Conservation (phyloP, 2,888 invertebrate species). For the Merodon equestris region DNA sequence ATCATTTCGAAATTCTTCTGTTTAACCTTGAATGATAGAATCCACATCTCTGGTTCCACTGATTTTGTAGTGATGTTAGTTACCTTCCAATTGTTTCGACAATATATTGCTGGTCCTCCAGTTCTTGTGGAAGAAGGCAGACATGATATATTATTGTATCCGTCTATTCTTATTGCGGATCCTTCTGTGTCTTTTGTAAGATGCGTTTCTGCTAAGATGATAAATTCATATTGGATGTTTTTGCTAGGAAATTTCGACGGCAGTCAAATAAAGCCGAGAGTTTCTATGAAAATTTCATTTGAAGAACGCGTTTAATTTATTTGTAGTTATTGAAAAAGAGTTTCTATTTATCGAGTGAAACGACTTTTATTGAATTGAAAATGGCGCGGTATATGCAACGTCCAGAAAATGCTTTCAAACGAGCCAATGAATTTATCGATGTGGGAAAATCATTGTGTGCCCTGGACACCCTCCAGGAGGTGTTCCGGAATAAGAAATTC, state of each 20-base stretch:
- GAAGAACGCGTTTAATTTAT: constrained; percentile 30
- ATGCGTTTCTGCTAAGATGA: too few species aligned
- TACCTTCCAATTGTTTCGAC: too few species aligned
- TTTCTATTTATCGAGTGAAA: constrained; percentile 26
- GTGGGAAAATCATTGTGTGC: constrained; percentile 98
- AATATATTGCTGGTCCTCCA: too few species aligned
- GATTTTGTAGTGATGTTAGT: too few species aligned
- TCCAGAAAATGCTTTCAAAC: constrained; percentile 99
- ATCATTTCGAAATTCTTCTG: too few species aligned
- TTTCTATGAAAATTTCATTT: constrained; percentile 72
- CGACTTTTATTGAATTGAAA: constrained; percentile 70
- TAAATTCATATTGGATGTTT: too few species aligned
- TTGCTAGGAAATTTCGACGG: constrained; percentile 75
- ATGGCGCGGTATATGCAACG: constrained; percentile 96
- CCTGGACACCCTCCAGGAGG: constrained; percentile 98
- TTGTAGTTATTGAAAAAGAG: constrained; percentile 4
- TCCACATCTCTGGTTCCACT: too few species aligned
- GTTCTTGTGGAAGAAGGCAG: too few species aligned
- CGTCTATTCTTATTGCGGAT: too few species aligned
- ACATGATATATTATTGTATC: too few species aligned
- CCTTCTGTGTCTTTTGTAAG: too few species aligned
- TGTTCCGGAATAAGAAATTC: constrained; percentile 98
- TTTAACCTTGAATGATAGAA: too few species aligned
- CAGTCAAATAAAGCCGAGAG: constrained; percentile 73
- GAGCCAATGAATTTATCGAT: constrained; percentile 99